Percentiles rank a stretch among this genome's conserved stretches.
Conservation (phyloP, 2,797 vertebrate species). For the Hirundo rustica region DNA sequence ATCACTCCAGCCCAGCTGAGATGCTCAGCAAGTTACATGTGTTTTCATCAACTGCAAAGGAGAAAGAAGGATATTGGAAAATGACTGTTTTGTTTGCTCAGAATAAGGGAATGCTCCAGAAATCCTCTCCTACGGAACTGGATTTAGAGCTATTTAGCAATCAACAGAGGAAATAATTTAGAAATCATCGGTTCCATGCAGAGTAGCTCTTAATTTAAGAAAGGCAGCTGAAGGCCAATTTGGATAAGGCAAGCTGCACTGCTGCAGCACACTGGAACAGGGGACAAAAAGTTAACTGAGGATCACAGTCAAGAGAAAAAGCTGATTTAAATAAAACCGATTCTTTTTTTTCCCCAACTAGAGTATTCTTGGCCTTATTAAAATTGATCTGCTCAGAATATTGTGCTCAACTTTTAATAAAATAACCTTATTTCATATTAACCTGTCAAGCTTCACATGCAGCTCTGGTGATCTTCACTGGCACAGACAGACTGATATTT, state of each 20-base stretch:
- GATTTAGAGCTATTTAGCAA: not conserved
- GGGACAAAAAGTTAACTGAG: not conserved
- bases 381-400: not conserved
- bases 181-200: not conserved
- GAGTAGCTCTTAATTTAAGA: constrained; percentile 9
- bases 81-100: constrained; percentile 10
- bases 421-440: not conserved
- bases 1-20: not conserved
- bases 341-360: rapidly evolving
- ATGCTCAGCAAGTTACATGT: not conserved
- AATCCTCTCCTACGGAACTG: not conserved
- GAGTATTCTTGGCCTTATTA: not conserved
- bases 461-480: not conserved
- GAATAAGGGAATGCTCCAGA: constrained; percentile 1
- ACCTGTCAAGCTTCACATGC: not conserved
- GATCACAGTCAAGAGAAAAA: not conserved
- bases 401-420: not conserved
- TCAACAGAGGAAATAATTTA: constrained; percentile 3
- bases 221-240: not conserved
- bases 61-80: not conserved
- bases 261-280: not conserved
- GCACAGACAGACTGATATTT: not conserved
- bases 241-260: not conserved
- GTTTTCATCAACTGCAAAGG: not conserved
- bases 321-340: not conserved